Conservation (phyloP, 64 coral and sea anemone genomes). For the Actinia equina region DNA sequence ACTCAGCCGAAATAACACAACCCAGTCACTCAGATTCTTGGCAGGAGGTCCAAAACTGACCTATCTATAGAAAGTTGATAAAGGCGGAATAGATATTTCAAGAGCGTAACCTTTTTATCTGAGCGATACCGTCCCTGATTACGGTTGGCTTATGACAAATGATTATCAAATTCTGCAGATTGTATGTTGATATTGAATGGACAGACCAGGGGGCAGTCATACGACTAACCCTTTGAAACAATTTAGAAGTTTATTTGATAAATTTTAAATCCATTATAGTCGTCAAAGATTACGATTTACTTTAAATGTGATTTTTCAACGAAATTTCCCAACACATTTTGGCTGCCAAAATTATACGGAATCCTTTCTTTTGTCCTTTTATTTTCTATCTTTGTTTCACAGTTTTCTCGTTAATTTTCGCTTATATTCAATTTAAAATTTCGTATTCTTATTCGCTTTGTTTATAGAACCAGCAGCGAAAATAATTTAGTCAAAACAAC, state of each 20-base stretch:
- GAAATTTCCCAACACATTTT: not conserved
- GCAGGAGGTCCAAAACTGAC: conserved; percentile 5
- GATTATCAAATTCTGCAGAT: not conserved
- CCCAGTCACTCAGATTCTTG: not conserved
- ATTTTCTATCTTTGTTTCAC: no score
- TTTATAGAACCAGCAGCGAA: not conserved
- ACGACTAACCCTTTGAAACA: not conserved
- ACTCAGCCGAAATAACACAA: not conserved
- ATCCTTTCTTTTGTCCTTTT: no score
- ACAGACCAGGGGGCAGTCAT: not conserved
- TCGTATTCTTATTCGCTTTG: not conserved
- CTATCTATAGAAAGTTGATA: conserved; percentile 2
- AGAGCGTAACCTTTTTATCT: conserved; percentile 9
- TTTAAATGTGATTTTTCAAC: not conserved
- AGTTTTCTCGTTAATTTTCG: no score
- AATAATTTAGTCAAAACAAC: not conserved
- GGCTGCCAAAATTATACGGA: not conserved
- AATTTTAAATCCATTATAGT: not conserved
- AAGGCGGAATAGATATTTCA: not conserved
- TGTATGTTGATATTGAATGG: not conserved
- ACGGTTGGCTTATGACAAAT: not conserved
- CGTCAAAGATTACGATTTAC: not conserved
- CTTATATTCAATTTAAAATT: not conserved
- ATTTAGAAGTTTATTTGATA: not conserved
- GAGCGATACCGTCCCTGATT: not conserved